Conservation (phyloP, 2,113 vertebrate genomes). For the Notothenia coriiceps region DNA sequence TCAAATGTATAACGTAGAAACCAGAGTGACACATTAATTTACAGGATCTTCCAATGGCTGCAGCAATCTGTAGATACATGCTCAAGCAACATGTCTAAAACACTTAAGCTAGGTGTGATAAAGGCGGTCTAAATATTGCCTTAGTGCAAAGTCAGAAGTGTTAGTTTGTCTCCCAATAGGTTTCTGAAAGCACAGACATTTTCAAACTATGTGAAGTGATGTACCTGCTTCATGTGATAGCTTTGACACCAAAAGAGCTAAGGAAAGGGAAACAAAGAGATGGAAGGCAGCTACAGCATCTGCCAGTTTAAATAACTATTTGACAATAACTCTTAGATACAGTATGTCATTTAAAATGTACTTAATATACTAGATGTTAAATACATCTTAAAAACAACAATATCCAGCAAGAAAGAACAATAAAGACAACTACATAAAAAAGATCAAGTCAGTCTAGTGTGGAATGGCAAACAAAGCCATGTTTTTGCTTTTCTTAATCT, state of each 20-base stretch:
- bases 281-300: background rate
- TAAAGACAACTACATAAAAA: background rate
- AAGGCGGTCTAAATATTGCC: background rate
- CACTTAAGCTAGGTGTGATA: background rate
- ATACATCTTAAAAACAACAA: background rate
- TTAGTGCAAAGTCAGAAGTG: background rate
- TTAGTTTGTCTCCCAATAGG: too few species aligned
- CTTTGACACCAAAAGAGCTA: background rate
- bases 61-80: background rate
- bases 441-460: background rate
- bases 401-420: background rate
- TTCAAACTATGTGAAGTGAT: background rate
- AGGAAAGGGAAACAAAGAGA: background rate
- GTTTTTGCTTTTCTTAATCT: background rate
- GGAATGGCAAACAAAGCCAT: background rate
- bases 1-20: background rate
- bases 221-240: background rate
- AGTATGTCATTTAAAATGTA: background rate
- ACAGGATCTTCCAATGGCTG: background rate
- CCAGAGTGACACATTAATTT: background rate
- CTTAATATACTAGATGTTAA: background rate
- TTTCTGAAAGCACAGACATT: background rate
- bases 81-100: background rate
- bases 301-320: background rate
- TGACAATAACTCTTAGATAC: background rate